These are phyloP conservation scores for Nesoenas mayeri DNA, from an alignment of 2,113 vertebrate genomes.

Conservation along the genomic window DNA sequence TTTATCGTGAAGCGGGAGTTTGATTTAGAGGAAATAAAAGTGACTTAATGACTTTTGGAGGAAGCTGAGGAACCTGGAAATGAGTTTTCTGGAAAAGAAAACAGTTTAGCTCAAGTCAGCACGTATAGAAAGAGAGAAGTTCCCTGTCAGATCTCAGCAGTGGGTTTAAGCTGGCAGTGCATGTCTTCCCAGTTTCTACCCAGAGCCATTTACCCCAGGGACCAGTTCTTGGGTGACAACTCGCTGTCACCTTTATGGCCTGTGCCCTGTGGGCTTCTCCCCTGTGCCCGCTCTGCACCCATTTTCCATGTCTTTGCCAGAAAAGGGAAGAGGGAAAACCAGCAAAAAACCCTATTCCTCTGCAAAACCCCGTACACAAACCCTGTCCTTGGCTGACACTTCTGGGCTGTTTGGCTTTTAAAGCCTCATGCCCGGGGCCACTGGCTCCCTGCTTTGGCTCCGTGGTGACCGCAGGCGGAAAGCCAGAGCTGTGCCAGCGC, in stretches of 20 bases:
- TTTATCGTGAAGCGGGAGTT: not conserved
- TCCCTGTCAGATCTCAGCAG: fast-evolving
- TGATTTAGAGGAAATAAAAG: constrained; percentile 64
- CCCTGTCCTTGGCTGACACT: not conserved
- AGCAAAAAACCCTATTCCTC: not conserved
- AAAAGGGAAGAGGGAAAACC: not conserved
- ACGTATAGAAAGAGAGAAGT: constrained; percentile 12
- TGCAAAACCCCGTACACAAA: not conserved
- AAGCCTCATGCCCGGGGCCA: not conserved
- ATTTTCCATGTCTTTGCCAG: not conserved
- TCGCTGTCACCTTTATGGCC: not conserved
- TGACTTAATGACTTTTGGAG: not conserved
- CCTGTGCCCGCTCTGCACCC: not conserved
- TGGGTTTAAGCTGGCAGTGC: not conserved
- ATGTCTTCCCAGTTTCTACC: not conserved
- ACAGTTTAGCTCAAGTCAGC: not conserved
- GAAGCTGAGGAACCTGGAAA: constrained; percentile 28
- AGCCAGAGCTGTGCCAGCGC: not conserved
- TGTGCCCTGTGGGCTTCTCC: not conserved
- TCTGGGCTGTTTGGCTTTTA: not conserved
- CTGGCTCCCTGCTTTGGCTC: not conserved
- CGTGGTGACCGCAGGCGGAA: not conserved
- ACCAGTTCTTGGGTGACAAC: not conserved
- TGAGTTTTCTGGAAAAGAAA: too few species aligned
- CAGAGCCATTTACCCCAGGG: not conserved